phyloP scores from a whole-genome alignment of 2,113 vertebrate species.

The Barnardius zonarius region DNA sequence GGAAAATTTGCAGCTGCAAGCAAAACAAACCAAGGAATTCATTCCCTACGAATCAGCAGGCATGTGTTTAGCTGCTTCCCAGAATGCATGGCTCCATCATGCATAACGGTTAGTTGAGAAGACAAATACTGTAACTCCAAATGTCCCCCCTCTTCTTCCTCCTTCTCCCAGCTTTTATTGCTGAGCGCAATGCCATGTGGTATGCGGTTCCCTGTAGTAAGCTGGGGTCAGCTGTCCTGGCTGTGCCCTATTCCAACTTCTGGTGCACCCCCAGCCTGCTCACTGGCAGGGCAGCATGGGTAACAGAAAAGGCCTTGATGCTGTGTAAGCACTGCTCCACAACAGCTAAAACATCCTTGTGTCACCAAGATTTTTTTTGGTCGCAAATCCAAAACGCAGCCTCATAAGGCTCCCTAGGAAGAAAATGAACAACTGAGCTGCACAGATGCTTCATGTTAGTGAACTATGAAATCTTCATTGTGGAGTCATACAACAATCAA shows the following conservation, averaged over 20 bases:
- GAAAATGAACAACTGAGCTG: not conserved
- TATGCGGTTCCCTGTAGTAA: not conserved
- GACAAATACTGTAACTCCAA: not conserved
- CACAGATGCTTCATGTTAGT: not conserved
- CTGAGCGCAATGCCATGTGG: not conserved
- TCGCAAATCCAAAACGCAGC: not conserved
- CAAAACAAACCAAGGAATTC: not conserved
- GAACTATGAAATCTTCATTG: not conserved
- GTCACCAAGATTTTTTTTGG: not conserved
- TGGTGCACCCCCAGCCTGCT: not conserved
- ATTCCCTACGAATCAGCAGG: accelerated
- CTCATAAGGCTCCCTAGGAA: not conserved
- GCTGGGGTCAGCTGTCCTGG: not conserved
- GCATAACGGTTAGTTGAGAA: not conserved
- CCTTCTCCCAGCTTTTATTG: not conserved
- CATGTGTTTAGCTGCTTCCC: not conserved
- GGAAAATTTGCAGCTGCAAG: not conserved
- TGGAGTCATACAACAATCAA: not conserved
- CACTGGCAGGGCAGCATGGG: not conserved
- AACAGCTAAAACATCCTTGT: not conserved
- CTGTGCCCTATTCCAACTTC: not conserved
- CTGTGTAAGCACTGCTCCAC: not conserved
- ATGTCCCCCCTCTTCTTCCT: not conserved
- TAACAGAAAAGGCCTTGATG: not conserved
- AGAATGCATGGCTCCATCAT: not conserved